Evolutionary conservation across 1,140 invertebrate species (phyloP).

Genomic region (Drosophila aff.): DNA sequence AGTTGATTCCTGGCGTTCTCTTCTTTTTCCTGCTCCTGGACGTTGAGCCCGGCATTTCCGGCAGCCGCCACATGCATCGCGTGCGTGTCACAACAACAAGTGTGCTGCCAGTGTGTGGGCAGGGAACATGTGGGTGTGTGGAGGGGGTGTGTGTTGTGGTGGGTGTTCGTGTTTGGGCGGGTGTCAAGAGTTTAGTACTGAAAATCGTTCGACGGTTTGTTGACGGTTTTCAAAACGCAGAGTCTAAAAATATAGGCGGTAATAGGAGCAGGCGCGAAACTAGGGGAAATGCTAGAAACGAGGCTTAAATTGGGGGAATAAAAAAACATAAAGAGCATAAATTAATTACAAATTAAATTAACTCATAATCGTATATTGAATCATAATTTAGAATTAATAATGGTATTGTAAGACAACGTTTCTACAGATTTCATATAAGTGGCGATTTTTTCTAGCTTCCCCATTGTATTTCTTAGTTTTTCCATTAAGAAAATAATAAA

Average conservation of each 20-base stretch:
- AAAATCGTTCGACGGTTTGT: conserved; percentile 14
- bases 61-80: conserved; percentile 66
- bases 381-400: not conserved
- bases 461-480: not conserved
- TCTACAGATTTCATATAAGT: not conserved
- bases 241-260: conserved; percentile 44
- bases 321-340: not conserved
- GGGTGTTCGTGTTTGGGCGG: conserved; percentile 6
- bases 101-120: conserved; percentile 26
- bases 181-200: conserved; percentile 60
- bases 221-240: conserved; percentile 29
- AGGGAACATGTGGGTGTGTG: conserved; percentile 14
- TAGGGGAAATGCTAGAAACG: not conserved
- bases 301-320: not conserved
- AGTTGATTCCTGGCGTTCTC: conserved; percentile 71
- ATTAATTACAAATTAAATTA: not conserved
- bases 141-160: not conserved
- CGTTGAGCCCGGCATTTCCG: conserved; percentile 78
- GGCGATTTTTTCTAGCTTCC: not conserved
- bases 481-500: conserved; percentile 10
- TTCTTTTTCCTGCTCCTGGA: conserved; percentile 43
- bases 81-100: conserved; percentile 69
- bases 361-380: not conserved
- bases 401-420: accelerated
- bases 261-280: conserved; percentile 18